phyloP scores from a whole-genome alignment of 2,797 vertebrate species.

The Garrulus glandarius region DNA sequence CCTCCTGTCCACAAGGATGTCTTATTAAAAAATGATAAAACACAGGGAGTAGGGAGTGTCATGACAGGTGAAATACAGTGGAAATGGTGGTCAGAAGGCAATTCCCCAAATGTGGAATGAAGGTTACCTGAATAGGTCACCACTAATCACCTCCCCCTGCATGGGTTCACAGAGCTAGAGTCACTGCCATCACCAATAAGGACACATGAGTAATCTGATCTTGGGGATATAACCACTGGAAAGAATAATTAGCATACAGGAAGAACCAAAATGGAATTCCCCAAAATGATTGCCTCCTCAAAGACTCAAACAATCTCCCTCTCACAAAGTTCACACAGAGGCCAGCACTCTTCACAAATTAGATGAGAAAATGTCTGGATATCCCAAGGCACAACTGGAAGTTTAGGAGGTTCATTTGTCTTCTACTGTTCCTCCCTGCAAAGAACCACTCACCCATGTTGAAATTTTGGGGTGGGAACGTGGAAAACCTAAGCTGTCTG shows the following conservation, averaged over 20 bases:
- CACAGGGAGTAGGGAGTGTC: background rate
- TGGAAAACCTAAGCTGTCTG: background rate
- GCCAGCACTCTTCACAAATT: background rate
- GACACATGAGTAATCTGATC: background rate
- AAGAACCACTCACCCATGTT: background rate
- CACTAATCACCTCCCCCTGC: background rate
- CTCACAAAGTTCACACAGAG: background rate
- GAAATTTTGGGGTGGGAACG: background rate
- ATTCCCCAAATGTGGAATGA: background rate
- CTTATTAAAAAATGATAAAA: background rate
- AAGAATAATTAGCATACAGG: background rate
- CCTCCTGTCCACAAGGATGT: background rate
- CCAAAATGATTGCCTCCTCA: background rate
- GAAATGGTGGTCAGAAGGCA: background rate
- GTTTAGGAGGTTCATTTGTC: background rate
- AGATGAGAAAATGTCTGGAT: background rate
- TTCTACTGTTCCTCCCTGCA: accelerated
- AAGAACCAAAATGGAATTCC: background rate
- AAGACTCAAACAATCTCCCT: background rate
- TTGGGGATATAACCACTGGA: background rate
- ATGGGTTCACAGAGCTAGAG: background rate
- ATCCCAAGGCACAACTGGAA: background rate
- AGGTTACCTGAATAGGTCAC: background rate
- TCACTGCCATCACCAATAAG: background rate
- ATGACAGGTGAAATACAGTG: background rate